Evolutionary conservation across 2,113 vertebrate species (phyloP).

Genomic region (Notiomystis cincta): DNA sequence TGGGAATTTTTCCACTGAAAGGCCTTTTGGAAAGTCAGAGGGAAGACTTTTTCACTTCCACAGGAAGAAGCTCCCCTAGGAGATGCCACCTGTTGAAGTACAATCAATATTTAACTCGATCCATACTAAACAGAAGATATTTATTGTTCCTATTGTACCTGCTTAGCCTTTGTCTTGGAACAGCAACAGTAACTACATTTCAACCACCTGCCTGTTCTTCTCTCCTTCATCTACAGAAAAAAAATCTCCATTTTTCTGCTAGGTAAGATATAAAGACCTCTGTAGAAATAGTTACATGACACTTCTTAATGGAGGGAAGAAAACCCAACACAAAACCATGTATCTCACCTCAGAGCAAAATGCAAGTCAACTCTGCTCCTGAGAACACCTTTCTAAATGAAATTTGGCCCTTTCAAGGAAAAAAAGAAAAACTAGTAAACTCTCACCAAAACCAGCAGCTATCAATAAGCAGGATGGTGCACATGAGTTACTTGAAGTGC

Average conservation of each 20-base stretch:
- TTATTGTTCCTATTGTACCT: not conserved
- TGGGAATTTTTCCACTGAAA: not conserved
- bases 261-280: not conserved
- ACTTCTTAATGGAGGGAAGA: not conserved
- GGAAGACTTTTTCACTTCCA: not conserved
- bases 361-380: not conserved
- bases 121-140: not conserved
- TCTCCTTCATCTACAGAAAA: not conserved
- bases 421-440: not conserved
- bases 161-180: not conserved
- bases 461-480: not conserved
- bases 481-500: not conserved
- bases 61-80: not conserved
- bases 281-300: not conserved
- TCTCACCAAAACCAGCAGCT: not conserved
- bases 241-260: not conserved
- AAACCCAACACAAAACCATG: accelerated
- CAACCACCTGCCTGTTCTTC: not conserved
- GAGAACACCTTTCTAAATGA: not conserved
- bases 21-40: not conserved
- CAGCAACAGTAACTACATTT: not conserved
- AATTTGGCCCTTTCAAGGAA: not conserved
- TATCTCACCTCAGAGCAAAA: not conserved
- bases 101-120: not conserved
- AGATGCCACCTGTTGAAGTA: not conserved